Evolutionary conservation across 2,888 invertebrate species (phyloP).

Genomic region (Brachypalpus laphriformis): DNA sequence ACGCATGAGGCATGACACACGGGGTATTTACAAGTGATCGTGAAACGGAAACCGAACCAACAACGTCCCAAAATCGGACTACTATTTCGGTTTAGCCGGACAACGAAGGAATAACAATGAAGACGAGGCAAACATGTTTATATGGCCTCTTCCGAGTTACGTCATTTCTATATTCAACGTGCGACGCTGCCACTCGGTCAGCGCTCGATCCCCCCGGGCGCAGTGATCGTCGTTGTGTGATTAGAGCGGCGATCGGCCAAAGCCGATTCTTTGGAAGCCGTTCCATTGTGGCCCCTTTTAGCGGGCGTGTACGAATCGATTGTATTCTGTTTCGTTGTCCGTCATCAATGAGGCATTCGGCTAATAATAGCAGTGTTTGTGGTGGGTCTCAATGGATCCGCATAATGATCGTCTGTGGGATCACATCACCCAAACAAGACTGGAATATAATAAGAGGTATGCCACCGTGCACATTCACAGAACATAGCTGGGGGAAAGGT

Average conservation of each 20-base stretch:
- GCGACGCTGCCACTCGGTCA: slow-evolving; percentile 18
- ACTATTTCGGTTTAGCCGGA: slow-evolving; percentile 63
- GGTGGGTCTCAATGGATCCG: slow-evolving; percentile 47
- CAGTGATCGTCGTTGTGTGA: slow-evolving; percentile 39
- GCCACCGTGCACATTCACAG: neutral
- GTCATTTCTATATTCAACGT: slow-evolving; percentile 61
- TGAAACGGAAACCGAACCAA: slow-evolving; percentile 63
- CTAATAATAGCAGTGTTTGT: slow-evolving; percentile 54
- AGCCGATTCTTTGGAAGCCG: slow-evolving; percentile 50
- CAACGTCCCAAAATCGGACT: slow-evolving; percentile 60
- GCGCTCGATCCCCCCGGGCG: neutral
- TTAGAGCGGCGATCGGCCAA: slow-evolving; percentile 49
- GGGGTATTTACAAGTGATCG: slow-evolving; percentile 29
- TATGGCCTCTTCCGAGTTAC: slow-evolving; percentile 62
- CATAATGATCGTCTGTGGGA: slow-evolving; percentile 20
- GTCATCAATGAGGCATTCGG: slow-evolving; percentile 59
- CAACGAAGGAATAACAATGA: slow-evolving; percentile 66
- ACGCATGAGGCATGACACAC: slow-evolving; percentile 21
- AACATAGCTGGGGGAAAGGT: neutral
- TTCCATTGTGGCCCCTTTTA: slow-evolving; percentile 22
- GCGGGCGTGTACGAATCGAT: slow-evolving; percentile 48
- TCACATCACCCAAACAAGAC: slow-evolving; percentile 15
- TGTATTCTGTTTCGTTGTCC: slow-evolving; percentile 39
- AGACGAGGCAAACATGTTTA: slow-evolving; percentile 38
- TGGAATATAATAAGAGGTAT: slow-evolving; percentile 10